Evolutionary conservation across 2,888 invertebrate genomes (phyloP), one percentile per base, ranked within the genome.

Genomic region (Melinaea menophilus): DNA sequence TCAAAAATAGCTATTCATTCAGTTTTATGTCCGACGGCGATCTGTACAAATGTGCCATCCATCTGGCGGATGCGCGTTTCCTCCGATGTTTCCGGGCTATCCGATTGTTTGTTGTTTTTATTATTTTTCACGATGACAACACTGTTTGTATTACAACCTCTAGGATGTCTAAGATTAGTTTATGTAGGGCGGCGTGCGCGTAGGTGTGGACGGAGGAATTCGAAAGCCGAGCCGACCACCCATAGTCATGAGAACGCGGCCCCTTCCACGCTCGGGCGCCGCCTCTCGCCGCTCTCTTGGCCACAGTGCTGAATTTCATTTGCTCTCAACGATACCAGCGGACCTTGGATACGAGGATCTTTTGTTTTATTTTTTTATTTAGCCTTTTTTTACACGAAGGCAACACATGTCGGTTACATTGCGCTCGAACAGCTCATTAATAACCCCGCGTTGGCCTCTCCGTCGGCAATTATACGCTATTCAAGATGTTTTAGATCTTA

Each of bases 171-270:
- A 31, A 45, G 45, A 31, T 47, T 45, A 64, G 61, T 56, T 45
- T 31, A 56, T 56, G 56, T 34, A 56, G 46, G 54, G 33, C 54
- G 41, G 41, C 60, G 45, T 51, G 63, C 76, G 78, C 78, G 88
- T 89, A 88, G 89, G 90, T 89, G 88, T 87, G 84, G 85, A 86
- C 82, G 86, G 84, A 86, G 90, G 90, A 90, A 90, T 90, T 90
- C 82, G 89, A 89, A 89, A 87, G 90, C 88, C 86, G 86, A 86
- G 86, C 88, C 84, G 90, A 89, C 90, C 90, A 89, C 90, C 90
- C 90, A 88, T 84, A 87, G 88, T 85, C 90, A 86, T 89, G 90
- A 88, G 90, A 90, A 89, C 90, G 79, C 76, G 82, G 82, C 82
- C 80, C 88, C 85, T 87, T 88, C 88, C 89, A 88, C 89, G 88